Evolutionary conservation across 2,797 vertebrate genomes (phyloP).

Genomic region (Hemibagrus guttatus): DNA sequence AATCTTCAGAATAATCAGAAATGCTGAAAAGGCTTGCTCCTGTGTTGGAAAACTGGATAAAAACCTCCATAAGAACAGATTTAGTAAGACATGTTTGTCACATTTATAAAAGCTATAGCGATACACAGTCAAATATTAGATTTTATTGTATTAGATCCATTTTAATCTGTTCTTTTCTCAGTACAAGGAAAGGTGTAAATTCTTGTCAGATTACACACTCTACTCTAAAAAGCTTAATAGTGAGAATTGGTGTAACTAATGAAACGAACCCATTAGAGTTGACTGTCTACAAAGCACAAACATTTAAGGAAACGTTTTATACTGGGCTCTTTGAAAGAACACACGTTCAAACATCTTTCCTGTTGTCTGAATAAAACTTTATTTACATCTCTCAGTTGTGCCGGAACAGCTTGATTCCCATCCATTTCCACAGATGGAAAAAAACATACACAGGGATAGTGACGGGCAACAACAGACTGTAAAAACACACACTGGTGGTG

Average conservation of each 20-base stretch:
- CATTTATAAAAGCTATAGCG: background rate
- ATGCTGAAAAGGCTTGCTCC: background rate
- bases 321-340: background rate
- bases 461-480: conserved; percentile 88
- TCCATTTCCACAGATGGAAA: conserved; percentile 94
- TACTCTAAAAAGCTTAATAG: background rate
- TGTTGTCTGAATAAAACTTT: conserved; percentile 18
- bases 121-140: background rate
- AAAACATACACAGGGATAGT: conserved; percentile 92
- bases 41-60: background rate
- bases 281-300: background rate
- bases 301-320: background rate
- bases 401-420: conserved; percentile 92
- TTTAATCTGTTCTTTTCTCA: background rate
- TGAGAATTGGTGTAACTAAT: background rate
- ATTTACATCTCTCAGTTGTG: conserved; percentile 78
- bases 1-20: background rate
- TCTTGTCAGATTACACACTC: background rate
- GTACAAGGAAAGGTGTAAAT: background rate
- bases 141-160: background rate
- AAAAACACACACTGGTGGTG: conserved; percentile 87
- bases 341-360: background rate
- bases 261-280: too few relatives aligned
- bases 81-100: background rate
- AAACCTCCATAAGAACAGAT: background rate